Evolutionary conservation across 2,888 invertebrate genomes (phyloP).

Genomic region (Linnaemya tessellans): DNA sequence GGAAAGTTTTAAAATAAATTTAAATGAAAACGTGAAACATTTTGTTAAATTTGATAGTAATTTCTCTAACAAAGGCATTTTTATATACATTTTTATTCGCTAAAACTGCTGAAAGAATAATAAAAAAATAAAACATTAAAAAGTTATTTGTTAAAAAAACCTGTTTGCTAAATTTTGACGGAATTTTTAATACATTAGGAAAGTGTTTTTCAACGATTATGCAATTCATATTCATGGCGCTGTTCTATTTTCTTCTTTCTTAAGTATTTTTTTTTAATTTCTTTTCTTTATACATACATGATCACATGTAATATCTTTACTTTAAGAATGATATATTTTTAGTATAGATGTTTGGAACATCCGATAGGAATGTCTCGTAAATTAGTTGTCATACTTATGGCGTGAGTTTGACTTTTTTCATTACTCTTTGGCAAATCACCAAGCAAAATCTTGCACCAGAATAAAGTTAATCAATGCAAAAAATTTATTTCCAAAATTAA

Average conservation of each 20-base stretch:
- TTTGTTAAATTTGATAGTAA: constrained; percentile 3
- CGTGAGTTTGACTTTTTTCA: too few relatives aligned
- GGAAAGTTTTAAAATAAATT: background rate
- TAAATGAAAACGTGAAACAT: background rate
- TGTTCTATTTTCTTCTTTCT: background rate
- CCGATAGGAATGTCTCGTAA: too few relatives aligned
- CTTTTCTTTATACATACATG: too few relatives aligned
- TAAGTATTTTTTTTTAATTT: too few relatives aligned
- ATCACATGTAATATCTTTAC: too few relatives aligned
- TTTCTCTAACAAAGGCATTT: constrained; percentile 8
- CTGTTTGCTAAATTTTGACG: background rate
- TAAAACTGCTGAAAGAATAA: background rate
- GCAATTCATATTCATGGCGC: background rate
- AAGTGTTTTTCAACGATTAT: background rate
- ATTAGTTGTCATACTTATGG: too few relatives aligned
- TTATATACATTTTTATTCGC: background rate
- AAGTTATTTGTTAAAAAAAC: background rate
- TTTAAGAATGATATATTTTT: too few relatives aligned
- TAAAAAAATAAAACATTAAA: background rate
- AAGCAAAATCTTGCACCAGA: too few relatives aligned
- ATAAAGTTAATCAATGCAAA: too few relatives aligned
- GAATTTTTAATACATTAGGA: background rate
- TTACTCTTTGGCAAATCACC: too few relatives aligned
- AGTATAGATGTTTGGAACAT: too few relatives aligned
- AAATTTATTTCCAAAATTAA: too few relatives aligned